Conservation (phyloP, 2,113 vertebrate species). For the Rhizomys pruinosus region DNA sequence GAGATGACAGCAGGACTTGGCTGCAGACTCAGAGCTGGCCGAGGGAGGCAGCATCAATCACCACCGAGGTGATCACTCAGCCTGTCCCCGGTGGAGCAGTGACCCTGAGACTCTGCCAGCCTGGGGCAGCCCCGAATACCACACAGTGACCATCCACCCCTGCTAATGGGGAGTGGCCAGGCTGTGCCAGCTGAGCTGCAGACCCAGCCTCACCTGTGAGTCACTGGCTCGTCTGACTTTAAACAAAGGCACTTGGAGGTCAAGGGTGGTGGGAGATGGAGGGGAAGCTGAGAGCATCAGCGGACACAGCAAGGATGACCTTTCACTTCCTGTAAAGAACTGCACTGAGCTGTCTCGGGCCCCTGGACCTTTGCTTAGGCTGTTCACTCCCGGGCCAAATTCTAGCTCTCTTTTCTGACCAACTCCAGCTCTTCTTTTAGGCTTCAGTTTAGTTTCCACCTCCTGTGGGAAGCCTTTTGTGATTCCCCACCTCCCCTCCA, state of each 20-base stretch:
- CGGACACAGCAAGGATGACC: background rate
- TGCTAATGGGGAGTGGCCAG: background rate
- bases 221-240: background rate
- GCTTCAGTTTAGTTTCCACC: background rate
- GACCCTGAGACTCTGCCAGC: constrained; percentile 18
- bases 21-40: constrained; percentile 42
- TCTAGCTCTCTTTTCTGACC: background rate
- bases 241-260: background rate
- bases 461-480: constrained; percentile 12
- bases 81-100: constrained; percentile 41
- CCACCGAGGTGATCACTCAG: constrained; percentile 41
- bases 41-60: constrained; percentile 71
- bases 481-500: background rate
- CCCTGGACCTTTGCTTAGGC: background rate
- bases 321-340: background rate
- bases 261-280: background rate
- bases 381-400: background rate
- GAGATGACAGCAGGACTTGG: constrained; percentile 78
- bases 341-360: background rate
- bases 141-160: background rate
- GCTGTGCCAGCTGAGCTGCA: background rate
- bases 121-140: background rate
- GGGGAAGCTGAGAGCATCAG: background rate
- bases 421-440: background rate
- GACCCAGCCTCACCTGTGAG: background rate